Evolutionary conservation across 2,113 vertebrate species (phyloP).

Genomic region (Theropithecus gelada): DNA sequence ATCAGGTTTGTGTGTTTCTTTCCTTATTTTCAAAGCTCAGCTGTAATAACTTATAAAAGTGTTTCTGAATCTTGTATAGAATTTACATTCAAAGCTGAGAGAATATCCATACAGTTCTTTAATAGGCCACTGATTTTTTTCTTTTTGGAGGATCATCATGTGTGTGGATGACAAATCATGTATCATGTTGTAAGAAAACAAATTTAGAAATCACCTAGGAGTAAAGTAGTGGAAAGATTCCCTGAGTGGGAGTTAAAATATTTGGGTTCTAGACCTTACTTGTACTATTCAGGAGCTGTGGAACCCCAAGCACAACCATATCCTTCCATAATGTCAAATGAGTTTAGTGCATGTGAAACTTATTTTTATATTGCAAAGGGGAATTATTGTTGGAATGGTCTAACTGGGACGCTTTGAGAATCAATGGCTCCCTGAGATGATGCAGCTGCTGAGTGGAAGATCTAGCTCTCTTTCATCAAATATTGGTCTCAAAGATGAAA

Average conservation of each 20-base stretch:
- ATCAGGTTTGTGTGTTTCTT: slow-evolving; percentile 86
- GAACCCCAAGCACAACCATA: background rate
- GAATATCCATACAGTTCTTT: background rate
- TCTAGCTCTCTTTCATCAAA: background rate
- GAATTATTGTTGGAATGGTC: background rate
- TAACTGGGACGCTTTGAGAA: background rate
- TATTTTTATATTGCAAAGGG: background rate
- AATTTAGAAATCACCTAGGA: background rate
- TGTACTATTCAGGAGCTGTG: background rate
- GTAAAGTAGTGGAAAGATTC: background rate
- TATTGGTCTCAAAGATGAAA: background rate
- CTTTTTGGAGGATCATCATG: background rate
- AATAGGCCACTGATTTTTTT: background rate
- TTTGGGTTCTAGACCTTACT: background rate
- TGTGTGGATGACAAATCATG: background rate
- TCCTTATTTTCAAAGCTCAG: background rate
- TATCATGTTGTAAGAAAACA: background rate
- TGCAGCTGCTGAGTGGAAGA: background rate
- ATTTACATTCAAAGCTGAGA: background rate
- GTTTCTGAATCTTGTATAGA: background rate
- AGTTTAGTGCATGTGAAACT: background rate
- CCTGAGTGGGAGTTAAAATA: background rate
- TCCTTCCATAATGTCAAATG: background rate
- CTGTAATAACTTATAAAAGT: background rate
- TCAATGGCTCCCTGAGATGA: background rate